Conservation (phyloP, 30 jellyfish, hydroid and myxozoan genomes). For the Calvadosia cruxmelitensis region DNA sequence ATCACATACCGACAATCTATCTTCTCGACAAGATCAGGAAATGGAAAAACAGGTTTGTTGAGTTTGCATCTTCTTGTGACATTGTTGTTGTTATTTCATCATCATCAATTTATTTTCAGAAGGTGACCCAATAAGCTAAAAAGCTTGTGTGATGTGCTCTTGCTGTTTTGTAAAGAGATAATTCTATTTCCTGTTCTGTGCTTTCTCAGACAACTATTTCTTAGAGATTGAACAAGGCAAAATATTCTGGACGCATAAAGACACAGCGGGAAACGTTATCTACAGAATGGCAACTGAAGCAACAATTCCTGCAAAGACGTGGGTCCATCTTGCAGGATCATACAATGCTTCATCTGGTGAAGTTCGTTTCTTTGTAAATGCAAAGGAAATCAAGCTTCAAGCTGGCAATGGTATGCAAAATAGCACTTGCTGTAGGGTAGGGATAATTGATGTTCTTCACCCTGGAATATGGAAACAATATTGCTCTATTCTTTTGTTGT, state of each 20-base stretch:
- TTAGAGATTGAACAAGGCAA: conserved; percentile 86
- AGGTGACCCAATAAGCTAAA: no score
- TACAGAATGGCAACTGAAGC: conserved; percentile 57
- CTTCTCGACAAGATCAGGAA: conserved; percentile 60
- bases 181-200: no score
- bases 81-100: no score
- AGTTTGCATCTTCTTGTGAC: no score
- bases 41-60: conserved; percentile 15
- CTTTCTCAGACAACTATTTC: conserved; percentile 36
- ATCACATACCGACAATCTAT: conserved; percentile 43
- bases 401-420: not conserved
- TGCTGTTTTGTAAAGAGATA: no score
- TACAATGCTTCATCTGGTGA: conserved; percentile 48
- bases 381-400: conserved; percentile 43
- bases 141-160: no score
- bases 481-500: no score
- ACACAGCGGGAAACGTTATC: conserved; percentile 33
- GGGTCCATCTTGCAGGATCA: conserved; percentile 90
- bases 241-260: conserved; percentile 63
- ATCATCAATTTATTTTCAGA: no score
- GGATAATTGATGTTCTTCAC: no score
- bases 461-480: no score
- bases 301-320: conserved; percentile 43
- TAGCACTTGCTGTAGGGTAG: no score
- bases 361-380: conserved; percentile 58